phyloP scores from a whole-genome alignment of 2,113 vertebrate genomes.

The Chaetodon auriga region DNA sequence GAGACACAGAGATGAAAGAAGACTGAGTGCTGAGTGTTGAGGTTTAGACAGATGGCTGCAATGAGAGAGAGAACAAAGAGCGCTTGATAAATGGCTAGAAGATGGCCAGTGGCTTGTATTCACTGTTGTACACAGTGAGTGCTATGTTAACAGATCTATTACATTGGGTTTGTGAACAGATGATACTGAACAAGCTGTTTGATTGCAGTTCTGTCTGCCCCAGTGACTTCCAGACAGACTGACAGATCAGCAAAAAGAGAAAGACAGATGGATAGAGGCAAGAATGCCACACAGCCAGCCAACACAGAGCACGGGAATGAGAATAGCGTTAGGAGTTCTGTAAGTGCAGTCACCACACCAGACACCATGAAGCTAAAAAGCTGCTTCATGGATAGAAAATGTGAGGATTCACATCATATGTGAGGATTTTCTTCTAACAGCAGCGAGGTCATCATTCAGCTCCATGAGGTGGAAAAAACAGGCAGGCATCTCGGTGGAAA shows the following conservation, averaged over 20 bases:
- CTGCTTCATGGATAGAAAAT: neutral
- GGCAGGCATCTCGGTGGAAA: constrained; percentile 12
- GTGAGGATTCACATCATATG: neutral
- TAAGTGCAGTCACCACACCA: neutral
- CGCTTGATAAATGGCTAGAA: neutral
- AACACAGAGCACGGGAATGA: neutral
- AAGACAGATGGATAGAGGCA: constrained; percentile 6
- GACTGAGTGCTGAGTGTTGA: constrained; percentile 1
- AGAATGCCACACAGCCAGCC: neutral
- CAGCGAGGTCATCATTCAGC: neutral
- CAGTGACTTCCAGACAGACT: constrained; percentile 30
- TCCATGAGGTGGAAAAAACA: neutral
- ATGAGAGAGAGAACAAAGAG: constrained; percentile 36
- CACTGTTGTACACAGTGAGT: neutral
- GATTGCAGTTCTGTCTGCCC: neutral
- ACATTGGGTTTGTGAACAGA: neutral
- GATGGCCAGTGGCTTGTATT: constrained; percentile 16
- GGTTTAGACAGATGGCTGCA: constrained; percentile 59
- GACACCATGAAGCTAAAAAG: neutral
- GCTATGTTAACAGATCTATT: constrained; percentile 11
- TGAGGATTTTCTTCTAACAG: neutral
- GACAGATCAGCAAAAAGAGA: neutral
- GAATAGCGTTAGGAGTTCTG: neutral
- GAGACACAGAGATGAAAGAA: constrained; percentile 55
- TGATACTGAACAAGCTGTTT: constrained; percentile 7